Evolutionary conservation across 2,797 vertebrate genomes (phyloP).

Genomic region (Gila robusta): DNA sequence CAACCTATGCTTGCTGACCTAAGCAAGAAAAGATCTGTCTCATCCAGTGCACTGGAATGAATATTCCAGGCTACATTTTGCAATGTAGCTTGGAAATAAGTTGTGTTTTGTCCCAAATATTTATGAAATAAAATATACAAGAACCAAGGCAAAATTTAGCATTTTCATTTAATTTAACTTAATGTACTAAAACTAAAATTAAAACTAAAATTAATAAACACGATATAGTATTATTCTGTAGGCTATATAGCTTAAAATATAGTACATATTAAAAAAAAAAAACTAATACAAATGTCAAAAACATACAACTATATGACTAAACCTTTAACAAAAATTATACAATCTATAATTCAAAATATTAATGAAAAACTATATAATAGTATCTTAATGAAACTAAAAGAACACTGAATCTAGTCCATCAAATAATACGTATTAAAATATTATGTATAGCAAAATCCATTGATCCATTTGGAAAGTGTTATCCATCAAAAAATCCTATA

Average conservation of each 20-base stretch:
- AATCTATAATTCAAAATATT: background rate
- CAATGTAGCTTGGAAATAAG: background rate
- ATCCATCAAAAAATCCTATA: background rate
- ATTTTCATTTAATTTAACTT: background rate
- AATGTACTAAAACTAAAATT: background rate
- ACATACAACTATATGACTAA: no score
- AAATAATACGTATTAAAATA: background rate
- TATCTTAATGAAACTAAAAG: background rate
- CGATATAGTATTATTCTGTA: no score
- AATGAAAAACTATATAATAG: background rate
- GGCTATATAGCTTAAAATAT: no score
- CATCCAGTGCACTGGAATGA: background rate
- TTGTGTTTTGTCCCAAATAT: background rate
- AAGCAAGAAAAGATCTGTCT: constrained; percentile 28
- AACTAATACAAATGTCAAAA: no score
- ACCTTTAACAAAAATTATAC: background rate
- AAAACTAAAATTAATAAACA: background rate
- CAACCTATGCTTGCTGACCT: background rate
- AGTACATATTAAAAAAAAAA: no score
- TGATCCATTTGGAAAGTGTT: background rate
- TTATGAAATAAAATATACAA: background rate
- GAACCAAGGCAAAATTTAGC: background rate
- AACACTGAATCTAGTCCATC: background rate
- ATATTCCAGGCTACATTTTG: background rate
- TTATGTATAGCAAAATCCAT: background rate